Percentiles rank a stretch among this genome's conserved stretches.
Conservation (phyloP, 2,797 vertebrate genomes). For the Pipistrellus pipistrellus region DNA sequence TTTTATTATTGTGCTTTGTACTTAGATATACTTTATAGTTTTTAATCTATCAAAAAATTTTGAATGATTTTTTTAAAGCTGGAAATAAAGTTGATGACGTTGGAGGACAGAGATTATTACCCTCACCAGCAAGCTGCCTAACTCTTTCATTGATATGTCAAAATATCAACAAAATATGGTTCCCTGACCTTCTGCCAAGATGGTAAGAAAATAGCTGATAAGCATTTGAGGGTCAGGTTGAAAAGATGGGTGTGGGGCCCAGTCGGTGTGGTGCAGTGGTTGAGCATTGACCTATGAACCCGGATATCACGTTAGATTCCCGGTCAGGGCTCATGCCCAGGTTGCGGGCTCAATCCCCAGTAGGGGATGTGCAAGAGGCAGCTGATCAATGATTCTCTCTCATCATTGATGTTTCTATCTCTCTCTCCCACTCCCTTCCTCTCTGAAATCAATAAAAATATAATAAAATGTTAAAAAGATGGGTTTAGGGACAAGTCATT, state of each 20-base stretch:
- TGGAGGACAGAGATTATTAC: slow-evolving; percentile 29
- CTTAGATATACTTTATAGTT: background rate
- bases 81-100: slow-evolving; percentile 51
- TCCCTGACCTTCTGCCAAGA: slow-evolving; percentile 37
- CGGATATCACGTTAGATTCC: too few species aligned
- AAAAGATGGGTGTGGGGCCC: background rate
- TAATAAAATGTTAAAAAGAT: background rate
- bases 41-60: background rate
- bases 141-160: slow-evolving; percentile 5
- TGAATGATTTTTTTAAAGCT: slow-evolving; percentile 18
- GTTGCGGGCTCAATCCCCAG: too few species aligned
- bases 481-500: background rate
- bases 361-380: too few species aligned
- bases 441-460: too few species aligned
- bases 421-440: too few species aligned
- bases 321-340: too few species aligned
- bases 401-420: too few species aligned
- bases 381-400: too few species aligned
- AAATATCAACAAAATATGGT: slow-evolving; percentile 34
- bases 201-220: background rate
- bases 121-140: background rate
- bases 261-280: too few species aligned
- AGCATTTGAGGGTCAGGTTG: background rate
- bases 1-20: slow-evolving; percentile 3
- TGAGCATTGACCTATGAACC: too few species aligned